Evolutionary conservation across 2,797 vertebrate species (phyloP).

Genomic region (Rhinella marina): DNA sequence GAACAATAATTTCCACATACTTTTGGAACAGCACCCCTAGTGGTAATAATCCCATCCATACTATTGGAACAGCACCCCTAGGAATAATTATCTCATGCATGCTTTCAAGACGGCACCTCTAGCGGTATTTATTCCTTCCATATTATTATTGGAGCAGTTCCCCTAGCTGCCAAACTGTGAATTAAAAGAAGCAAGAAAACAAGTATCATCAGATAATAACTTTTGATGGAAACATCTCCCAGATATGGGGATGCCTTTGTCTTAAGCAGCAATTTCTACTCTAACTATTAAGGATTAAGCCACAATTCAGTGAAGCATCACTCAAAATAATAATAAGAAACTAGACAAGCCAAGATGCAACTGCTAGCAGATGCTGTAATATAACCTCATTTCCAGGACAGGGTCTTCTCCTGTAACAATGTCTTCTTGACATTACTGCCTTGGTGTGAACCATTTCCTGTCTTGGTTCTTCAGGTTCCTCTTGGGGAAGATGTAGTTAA

Average conservation of each 20-base stretch:
- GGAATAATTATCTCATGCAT: background rate
- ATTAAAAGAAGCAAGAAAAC: background rate
- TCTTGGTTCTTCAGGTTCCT: background rate
- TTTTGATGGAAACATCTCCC: background rate
- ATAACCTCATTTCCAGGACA: background rate
- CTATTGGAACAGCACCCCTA: background rate
- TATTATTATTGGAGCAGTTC: background rate
- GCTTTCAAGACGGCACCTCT: background rate
- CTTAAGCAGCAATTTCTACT: background rate
- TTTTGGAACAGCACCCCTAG: background rate
- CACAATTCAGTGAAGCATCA: background rate
- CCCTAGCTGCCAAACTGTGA: background rate
- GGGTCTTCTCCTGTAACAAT: background rate
- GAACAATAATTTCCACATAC: background rate
- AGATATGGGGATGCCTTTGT: background rate
- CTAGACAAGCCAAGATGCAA: background rate
- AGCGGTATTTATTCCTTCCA: background rate
- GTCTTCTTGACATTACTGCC: background rate
- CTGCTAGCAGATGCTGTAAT: background rate
- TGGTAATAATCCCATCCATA: background rate
- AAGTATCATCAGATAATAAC: background rate
- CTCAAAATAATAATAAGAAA: background rate
- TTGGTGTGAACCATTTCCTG: background rate
- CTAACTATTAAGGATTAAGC: background rate
- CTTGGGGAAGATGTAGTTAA: conserved; percentile 29